Evolutionary conservation across 2,113 vertebrate genomes (phyloP).

Genomic region (Strigops habroptila): DNA sequence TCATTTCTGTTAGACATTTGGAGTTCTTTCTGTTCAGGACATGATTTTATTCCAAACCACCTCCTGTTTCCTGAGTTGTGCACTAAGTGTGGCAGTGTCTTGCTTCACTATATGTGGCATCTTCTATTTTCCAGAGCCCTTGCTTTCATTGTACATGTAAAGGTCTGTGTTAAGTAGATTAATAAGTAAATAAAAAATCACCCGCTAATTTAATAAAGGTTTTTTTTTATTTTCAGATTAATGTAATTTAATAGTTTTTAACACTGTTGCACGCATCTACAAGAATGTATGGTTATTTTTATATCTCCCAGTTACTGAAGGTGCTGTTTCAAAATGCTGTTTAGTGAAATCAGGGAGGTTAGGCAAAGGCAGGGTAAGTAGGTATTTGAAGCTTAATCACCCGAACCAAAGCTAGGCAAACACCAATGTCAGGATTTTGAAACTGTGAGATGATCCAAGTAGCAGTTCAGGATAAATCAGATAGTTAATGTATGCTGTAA

Average conservation of each 20-base stretch:
- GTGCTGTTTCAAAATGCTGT: neutral
- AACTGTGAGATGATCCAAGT: neutral
- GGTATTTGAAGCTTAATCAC: neutral
- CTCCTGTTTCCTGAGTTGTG: neutral
- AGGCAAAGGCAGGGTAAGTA: neutral
- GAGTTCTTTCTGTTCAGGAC: neutral
- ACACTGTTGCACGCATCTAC: neutral
- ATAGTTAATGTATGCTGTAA: neutral
- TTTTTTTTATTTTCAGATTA: neutral
- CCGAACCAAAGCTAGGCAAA: neutral
- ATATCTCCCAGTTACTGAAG: neutral
- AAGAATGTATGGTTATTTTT: neutral
- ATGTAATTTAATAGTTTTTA: neutral
- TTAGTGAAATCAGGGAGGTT: neutral
- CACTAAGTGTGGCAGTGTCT: neutral
- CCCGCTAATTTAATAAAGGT: neutral
- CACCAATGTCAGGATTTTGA: neutral
- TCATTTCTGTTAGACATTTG: neutral
- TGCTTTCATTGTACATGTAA: neutral
- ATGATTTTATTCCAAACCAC: neutral
- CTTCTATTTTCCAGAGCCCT: neutral
- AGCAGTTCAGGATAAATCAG: constrained; percentile 3
- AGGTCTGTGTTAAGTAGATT: neutral
- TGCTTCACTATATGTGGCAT: neutral
- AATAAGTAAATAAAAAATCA: neutral